Conservation (phyloP, 2,113 vertebrate species). For the Mionectes macconnelli region DNA sequence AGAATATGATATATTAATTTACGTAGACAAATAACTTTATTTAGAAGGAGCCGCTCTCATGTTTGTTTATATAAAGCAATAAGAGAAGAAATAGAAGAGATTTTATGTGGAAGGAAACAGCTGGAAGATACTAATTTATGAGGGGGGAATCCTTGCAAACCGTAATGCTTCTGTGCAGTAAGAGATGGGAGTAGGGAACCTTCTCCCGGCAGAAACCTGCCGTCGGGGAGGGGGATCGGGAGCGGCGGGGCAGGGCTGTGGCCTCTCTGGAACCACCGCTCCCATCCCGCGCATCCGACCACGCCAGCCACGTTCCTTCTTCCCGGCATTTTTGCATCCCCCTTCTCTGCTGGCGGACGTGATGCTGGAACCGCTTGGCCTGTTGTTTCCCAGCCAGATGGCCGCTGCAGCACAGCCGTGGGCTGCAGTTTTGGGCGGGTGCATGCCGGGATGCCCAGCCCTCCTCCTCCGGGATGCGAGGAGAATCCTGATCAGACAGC, state of each 20-base stretch:
- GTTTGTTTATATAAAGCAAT: constrained; percentile 58
- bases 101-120: constrained; percentile 12
- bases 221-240: neutral
- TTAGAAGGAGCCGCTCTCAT: constrained; percentile 39
- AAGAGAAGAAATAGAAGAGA: neutral
- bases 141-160: neutral
- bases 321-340: neutral
- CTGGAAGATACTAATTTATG: constrained; percentile 2
- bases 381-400: constrained; percentile 34
- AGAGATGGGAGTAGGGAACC: neutral
- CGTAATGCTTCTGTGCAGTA: neutral
- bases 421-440: neutral
- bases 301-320: neutral
- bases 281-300: neutral
- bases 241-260: neutral
- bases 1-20: constrained; percentile 70
- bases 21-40: constrained; percentile 67
- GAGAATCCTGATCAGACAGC: neutral
- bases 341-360: neutral
- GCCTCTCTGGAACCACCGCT: accelerated
- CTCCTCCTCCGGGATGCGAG: neutral
- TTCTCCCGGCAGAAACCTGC: neutral
- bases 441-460: neutral
- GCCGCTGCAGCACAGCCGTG: neutral
- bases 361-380: neutral